Conservation (phyloP, 35 echinoderm and acorn worm species). For the Nesometra sesokonis region DNA sequence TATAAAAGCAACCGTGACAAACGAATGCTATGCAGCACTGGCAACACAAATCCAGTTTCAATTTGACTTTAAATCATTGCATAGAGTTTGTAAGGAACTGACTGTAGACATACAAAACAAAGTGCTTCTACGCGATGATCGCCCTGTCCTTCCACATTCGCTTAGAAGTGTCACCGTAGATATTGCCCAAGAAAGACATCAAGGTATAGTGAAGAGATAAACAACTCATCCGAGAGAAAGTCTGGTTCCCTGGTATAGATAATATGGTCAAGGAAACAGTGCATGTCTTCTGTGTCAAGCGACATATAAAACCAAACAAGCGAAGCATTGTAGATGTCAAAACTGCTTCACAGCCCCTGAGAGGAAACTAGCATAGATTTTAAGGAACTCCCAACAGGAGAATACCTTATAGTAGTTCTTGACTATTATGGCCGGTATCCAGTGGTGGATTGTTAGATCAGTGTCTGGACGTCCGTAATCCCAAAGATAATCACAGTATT, state of each 20-base stretch:
- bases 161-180: slow-evolving; percentile 23
- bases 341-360: slow-evolving; percentile 39
- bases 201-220: slow-evolving; percentile 46
- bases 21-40: slow-evolving; percentile 26
- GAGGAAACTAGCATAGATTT: slow-evolving; percentile 51
- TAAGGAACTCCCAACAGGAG: slow-evolving; percentile 37
- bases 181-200: slow-evolving; percentile 57
- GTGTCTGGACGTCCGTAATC: slow-evolving; percentile 31
- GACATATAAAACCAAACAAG: neutral
- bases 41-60: neutral
- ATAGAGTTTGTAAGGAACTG: slow-evolving; percentile 36
- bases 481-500: slow-evolving; percentile 46
- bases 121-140: slow-evolving; percentile 36
- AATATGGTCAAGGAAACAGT: neutral
- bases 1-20: slow-evolving; percentile 12
- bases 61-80: neutral
- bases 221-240: slow-evolving; percentile 11
- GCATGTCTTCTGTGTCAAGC: neutral
- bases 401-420: slow-evolving; percentile 18
- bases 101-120: slow-evolving; percentile 11
- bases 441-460: slow-evolving; percentile 22
- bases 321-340: slow-evolving; percentile 51
- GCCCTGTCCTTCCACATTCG: slow-evolving; percentile 32
- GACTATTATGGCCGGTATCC: slow-evolving; percentile 57
- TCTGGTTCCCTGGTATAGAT: slow-evolving; percentile 11